Evolutionary conservation across 53 echinoderm and acorn worm species (phyloP), one percentile per base, ranked within the genome.

Genomic region (Holothuria scabra): DNA sequence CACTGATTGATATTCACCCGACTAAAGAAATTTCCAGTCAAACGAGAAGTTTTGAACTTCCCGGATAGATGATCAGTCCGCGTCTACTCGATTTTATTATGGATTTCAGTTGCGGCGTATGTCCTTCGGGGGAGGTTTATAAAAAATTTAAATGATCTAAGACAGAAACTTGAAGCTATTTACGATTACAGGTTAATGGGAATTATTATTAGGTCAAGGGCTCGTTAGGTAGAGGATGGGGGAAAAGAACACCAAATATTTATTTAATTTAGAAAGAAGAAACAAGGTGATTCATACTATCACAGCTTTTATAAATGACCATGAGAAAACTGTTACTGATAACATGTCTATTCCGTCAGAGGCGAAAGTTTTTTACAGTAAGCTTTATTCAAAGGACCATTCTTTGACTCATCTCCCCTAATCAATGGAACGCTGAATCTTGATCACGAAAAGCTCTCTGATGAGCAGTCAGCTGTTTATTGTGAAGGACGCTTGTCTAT

Each of bases 401-500:
- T 8, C 37, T 32, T 69, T 26, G 70, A 69, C 37, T 64, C 64
- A 29, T 11, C 70, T 31, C 20, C 33, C 37, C 21, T 69, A 8
- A 14, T 33, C 29, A 69, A 21, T 14, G 29, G 29, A 25, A 29
- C 23, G 11, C 12, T 64, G 11, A 64, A 64, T 64, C n/a, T n/a
- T n/a, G n/a, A n/a, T n/a, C 64, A 64, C 28, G 28, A 25, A 12
- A 64, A 64, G 28, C 28, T 64, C 23, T 63, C 63, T 7, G 28
- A 63, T 20, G 63, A 63, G 28, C 63, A 63, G 21, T 24, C 23
- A n/a, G n/a, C n/a, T 22, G 28, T 22, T 19, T 22, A 22, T 63
- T 63, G 63, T 63, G 63, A 63, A 20, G 63, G 63, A 63, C 23
- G 26, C 23, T 63, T 63, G 28, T 24, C 63, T 24, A 24, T 63